Base-by-base conservation (phyloP, 2,797 vertebrate genomes). In the Hydrocynus forskahlii region DNA sequence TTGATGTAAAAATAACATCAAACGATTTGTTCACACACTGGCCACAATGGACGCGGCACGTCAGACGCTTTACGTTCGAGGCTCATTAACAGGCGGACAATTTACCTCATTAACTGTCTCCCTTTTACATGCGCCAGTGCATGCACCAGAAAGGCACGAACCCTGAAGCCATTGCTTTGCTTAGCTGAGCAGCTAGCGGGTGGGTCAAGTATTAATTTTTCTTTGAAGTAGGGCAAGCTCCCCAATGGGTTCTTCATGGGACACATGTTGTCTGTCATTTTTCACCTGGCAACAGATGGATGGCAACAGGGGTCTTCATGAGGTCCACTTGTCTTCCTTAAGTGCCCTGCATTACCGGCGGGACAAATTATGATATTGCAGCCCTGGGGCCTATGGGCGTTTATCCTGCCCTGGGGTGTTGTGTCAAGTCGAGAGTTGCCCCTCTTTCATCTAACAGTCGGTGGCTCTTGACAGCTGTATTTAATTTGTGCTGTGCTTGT, bases 361-460 rank as follows among this genome's bases (percentile, higher is more conserved):
- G 91, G 90, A 92, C 86, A 89, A 89, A 93, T 93, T 88, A 86
- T 80, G 80, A 90, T 92, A 90, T 92, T 92, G 84, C 76, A 45
- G 85, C 85, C 89, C 88, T 90, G 86, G 88, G 86, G 91, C 87
- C 90, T 85, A 86, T 81, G 87, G 87, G 87, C 86, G 86, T 91
- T 92, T 91, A 90, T 90, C 77, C 83, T 86, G 86, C 89, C 89
- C 89, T 81, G 82, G 88, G 88, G 86, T 88, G 81, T 50, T 76
- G 60, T 80, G 78, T 81, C 82, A 84, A 75, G 73, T 79, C 54
- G 62, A 12, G 60, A 73, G 70, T 78, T 79, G 75, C 78, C 75
- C 69, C 75, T 79, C 82, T 59, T 85, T 84, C 72, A 84, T 86
- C 75, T 82, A 75, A 74, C 79, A 85, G 75, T 81, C 81, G 72